Base-by-base conservation (phyloP, 2,113 vertebrate genomes). In the Thomomys bottae region DNA sequence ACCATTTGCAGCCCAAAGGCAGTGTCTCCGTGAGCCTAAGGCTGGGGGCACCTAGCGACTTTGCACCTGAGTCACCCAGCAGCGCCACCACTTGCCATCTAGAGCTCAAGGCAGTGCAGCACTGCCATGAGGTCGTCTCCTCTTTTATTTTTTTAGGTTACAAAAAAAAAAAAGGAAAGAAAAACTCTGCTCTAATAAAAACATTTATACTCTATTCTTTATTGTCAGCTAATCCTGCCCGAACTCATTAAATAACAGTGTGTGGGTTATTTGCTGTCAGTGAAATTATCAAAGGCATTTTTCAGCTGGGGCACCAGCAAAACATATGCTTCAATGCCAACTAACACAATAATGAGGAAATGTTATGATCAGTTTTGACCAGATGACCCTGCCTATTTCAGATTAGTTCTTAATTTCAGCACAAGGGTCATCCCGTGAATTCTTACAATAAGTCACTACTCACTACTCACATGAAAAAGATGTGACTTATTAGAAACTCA, bases 401-500 rank as follows among this genome's bases (percentile, higher is more conserved):
- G 97, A 98, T 98, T 97, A 97, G 97, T 97, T 98, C 97, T 98
- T 98, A 98, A 98, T 98, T 98, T 98, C 96, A 95, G 97, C 97
- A 59, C 96, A 94, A 95, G 98, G 97, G 97, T 96, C 97, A 97
- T 98, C 97, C 98, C 96, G 96, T 96, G 98, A 97, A 97, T 98
- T 97, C 97, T 96, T 96, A 97, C 97, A 97, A 97, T 97, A 98
- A 98, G 97, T 98, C 98, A 97, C 97, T 95, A 96, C 97, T 98
- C 97, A 96, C 97, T 97, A 97, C 97, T 98, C 97, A 96, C 96
- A 97, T 96, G 95, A 98, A 97, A 98, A 97, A 97, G 96, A 97
- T 98, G 97, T 98, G 98, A 98, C 98, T 98, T 98, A 98, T 98
- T 98, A 98, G 97, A 98, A 98, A 98, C 97, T 98, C 98, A 98